Base-by-base conservation (phyloP, 2,797 vertebrate species). In the Phataginus tetradactyla region DNA sequence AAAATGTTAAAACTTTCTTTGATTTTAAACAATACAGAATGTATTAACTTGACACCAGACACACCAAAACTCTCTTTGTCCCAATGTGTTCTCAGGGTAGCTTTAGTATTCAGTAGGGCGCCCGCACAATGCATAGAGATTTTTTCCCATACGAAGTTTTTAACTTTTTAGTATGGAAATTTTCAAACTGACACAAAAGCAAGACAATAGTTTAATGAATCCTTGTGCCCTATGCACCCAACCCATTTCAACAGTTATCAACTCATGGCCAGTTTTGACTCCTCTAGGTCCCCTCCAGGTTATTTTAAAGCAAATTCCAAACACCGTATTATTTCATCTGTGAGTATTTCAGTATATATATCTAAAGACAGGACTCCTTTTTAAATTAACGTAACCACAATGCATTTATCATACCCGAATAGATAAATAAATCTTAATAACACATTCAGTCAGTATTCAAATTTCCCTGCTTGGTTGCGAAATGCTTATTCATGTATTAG, bases 1-100 rank as follows among this genome's bases (percentile, higher is more conserved):
- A 96, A 97, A 96, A 84, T 59, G 37, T 77, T 68, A 57, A 59
- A 88, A 17, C 5, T 45, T 64, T 95, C 64, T 85, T 89, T 64
- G 25, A 71, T 37, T 96, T 93, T 78, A 90, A 91, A 91, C 37
- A 90, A 37, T 45, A 59, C 21, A 63, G 29, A n/a, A 39, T 25
- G 27, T 63, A 78, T 66, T n/a, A 78, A 77, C 12, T 59, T 68
- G 69, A 37, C 69, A 55, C 9, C 51, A 68, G 32, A 11, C n/a
- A 85, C 0, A 4, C 45, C 64, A 5, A 37, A 11, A 68, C 53
- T 84, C 17, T 37, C 66, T 72, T 37, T 77, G 89, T 63, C 29
- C 27, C 12, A 72, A 29, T 34, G 80, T 66, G 74, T 37, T 72
- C 29, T 55, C 59, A 18, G 45, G 74, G 37, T 7, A n/a, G 77